A percentile compares a stretch with the other conserved stretches of the same genome.
Evolutionary conservation across 2,888 invertebrate genomes (phyloP).

Genomic region (Pristionchus arcanus): DNA sequence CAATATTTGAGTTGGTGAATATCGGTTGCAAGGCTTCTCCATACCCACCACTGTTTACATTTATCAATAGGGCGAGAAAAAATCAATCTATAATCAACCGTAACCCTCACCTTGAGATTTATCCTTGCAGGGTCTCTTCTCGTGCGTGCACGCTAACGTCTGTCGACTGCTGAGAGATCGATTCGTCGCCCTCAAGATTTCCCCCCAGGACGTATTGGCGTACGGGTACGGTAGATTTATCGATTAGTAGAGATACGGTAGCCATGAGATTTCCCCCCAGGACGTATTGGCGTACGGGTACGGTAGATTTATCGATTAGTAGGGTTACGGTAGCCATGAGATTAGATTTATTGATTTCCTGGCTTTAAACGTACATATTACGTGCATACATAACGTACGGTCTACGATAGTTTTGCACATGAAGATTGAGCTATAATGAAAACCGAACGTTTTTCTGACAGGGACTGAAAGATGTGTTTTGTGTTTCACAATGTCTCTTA

Average conservation of each 20-base stretch:
- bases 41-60: too few relatives aligned
- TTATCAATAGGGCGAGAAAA: too few relatives aligned
- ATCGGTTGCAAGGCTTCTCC: too few relatives aligned
- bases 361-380: too few relatives aligned
- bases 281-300: slow-evolving; percentile 76
- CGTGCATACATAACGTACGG: too few relatives aligned
- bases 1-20: too few relatives aligned
- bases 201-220: slow-evolving; percentile 74
- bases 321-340: slow-evolving; percentile 50
- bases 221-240: slow-evolving; percentile 67
- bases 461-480: too few relatives aligned
- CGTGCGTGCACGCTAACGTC: slow-evolving; percentile 75
- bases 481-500: not conserved
- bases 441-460: too few relatives aligned
- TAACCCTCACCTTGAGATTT: too few relatives aligned
- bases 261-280: slow-evolving; percentile 76
- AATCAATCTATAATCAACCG: not conserved
- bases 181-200: slow-evolving; percentile 70
- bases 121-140: slow-evolving; percentile 68
- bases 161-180: slow-evolving; percentile 69
- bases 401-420: too few relatives aligned
- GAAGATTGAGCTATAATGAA: too few relatives aligned
- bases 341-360: slow-evolving; percentile 58
- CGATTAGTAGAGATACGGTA: not conserved
- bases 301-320: not conserved